phyloP scores from a whole-genome alignment of 2,113 vertebrate genomes.

The Poeciliopsis occidentalis region DNA sequence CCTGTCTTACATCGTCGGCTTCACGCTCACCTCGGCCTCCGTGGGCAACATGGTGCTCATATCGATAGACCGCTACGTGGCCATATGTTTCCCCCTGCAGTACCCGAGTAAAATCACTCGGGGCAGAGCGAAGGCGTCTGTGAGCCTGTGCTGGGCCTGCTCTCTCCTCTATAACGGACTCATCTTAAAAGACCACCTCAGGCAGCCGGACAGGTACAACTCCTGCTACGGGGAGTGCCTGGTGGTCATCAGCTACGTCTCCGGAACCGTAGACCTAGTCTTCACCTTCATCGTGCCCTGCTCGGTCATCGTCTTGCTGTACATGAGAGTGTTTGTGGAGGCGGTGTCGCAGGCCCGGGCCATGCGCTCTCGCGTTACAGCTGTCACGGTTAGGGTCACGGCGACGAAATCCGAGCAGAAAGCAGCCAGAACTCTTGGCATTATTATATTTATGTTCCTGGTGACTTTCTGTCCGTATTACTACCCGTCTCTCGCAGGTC shows the following conservation, averaged over 20 bases:
- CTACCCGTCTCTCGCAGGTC: constrained; percentile 36
- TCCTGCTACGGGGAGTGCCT: constrained; percentile 58
- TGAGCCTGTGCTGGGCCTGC: constrained; percentile 61
- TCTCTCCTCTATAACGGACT: constrained; percentile 51
- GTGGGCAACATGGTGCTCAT: constrained; percentile 69
- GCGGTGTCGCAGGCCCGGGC: constrained; percentile 65
- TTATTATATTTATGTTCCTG: constrained; percentile 61
- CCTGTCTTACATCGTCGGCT: constrained; percentile 44
- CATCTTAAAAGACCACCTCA: constrained; percentile 44
- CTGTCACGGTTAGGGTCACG: background rate
- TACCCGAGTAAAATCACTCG: constrained; percentile 55
- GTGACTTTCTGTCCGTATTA: constrained; percentile 57
- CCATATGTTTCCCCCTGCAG: constrained; percentile 65
- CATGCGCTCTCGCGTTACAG: constrained; percentile 25
- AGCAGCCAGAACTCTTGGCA: constrained; percentile 62
- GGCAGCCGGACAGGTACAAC: constrained; percentile 27
- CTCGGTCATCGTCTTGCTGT: constrained; percentile 52
- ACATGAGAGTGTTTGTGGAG: constrained; percentile 57
- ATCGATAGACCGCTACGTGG: constrained; percentile 64
- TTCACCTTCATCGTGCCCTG: constrained; percentile 60
- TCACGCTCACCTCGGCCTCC: constrained; percentile 59
- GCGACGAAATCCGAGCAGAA: constrained; percentile 62
- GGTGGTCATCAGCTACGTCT: constrained; percentile 47
- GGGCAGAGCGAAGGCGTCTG: constrained; percentile 26
- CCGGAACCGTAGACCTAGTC: constrained; percentile 46